These are phyloP conservation scores for Neuroscelio doddi DNA, from an alignment of 2,888 invertebrate species.

Conservation along the genomic window DNA sequence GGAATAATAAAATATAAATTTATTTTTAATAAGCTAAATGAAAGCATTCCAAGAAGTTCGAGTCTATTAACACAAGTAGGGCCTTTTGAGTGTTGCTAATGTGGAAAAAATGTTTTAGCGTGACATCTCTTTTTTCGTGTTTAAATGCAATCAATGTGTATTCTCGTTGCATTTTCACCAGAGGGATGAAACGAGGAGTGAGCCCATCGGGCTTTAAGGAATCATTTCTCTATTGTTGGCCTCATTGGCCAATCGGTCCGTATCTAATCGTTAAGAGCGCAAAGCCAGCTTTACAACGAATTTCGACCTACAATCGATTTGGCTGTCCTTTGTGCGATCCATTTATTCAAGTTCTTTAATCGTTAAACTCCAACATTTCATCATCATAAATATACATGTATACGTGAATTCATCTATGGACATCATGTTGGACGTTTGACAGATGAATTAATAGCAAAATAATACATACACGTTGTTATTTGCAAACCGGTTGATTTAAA, in stretches of 20 bases:
- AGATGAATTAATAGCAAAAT: too few relatives aligned
- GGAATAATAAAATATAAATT: not conserved
- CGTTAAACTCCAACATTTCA: not conserved
- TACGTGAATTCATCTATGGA: not conserved
- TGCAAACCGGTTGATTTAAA: too few relatives aligned
- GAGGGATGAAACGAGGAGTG: constrained; percentile 31
- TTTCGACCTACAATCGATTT: constrained; percentile 13
- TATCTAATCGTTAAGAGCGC: constrained; percentile 27
- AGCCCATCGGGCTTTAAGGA: constrained; percentile 7
- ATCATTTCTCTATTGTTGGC: constrained; percentile 26
- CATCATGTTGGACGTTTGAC: too few relatives aligned
- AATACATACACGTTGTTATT: too few relatives aligned
- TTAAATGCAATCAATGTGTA: constrained; percentile 18
- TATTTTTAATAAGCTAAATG: not conserved
- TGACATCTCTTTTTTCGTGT: constrained; percentile 23
- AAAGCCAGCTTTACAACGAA: not conserved
- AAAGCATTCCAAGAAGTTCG: constrained; percentile 7
- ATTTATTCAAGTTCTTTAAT: constrained; percentile 6
- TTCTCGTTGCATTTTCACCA: constrained; percentile 10
- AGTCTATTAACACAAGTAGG: constrained; percentile 28
- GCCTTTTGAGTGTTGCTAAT: constrained; percentile 15
- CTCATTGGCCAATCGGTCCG: constrained; percentile 31
- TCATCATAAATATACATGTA: not conserved
- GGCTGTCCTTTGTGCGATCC: constrained; percentile 27
- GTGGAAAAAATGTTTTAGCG: constrained; percentile 42